Evolutionary conservation across 2,888 invertebrate genomes (phyloP).

Genomic region (Latrodectus hesperus): DNA sequence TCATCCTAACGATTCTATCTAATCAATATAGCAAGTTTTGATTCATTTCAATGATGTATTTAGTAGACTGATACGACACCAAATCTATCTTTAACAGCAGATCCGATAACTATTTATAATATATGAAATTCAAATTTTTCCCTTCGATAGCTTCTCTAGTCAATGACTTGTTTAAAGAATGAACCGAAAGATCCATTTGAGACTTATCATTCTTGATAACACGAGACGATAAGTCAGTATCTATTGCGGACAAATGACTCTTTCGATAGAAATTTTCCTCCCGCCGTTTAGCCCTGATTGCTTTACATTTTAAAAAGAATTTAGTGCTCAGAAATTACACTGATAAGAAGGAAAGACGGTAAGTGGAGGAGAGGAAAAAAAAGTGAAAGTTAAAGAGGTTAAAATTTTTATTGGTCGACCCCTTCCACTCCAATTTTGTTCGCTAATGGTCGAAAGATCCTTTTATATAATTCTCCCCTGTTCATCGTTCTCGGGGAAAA

Average conservation of each 20-base stretch:
- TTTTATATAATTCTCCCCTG: conserved; percentile 3
- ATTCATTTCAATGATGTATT: background rate
- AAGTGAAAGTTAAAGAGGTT: background rate
- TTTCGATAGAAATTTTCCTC: conserved; percentile 30
- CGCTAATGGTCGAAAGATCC: conserved; percentile 13
- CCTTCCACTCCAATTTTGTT: background rate
- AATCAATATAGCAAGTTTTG: background rate
- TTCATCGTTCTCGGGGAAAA: conserved; percentile 4
- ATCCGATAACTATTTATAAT: conserved; percentile 17
- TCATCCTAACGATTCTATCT: too few relatives aligned
- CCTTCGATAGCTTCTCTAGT: conserved; percentile 18
- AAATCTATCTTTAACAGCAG: background rate
- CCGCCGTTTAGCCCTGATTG: conserved; percentile 28
- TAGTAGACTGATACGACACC: background rate
- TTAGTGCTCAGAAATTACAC: conserved; percentile 44
- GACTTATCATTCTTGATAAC: conserved; percentile 37
- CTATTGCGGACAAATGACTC: conserved; percentile 38
- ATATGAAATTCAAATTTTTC: conserved; percentile 30
- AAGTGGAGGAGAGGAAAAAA: background rate
- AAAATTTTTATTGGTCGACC: conserved; percentile 36
- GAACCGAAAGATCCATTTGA: conserved; percentile 4
- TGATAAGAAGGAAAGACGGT: conserved; percentile 17
- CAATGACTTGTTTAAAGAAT: conserved; percentile 13
- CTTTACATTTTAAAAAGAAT: conserved; percentile 40
- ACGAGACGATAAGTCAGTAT: conserved; percentile 44